Evolutionary conservation across 2,797 vertebrate species (phyloP), one percentile per base, ranked within the genome.

Genomic region (Sparidentex hasta): DNA sequence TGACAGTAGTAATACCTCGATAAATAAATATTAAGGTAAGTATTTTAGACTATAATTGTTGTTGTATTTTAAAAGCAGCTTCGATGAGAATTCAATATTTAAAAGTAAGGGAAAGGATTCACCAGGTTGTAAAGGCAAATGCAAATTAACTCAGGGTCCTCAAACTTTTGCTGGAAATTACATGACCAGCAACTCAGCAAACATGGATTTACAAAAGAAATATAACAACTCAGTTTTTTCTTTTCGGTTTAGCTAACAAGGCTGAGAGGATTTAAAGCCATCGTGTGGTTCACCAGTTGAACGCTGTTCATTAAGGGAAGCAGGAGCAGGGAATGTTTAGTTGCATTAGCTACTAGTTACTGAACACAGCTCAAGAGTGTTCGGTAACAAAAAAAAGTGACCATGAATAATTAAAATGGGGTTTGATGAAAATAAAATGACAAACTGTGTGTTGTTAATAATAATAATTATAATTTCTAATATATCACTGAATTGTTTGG

Each of bases 1-100:
- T 87, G 71, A 86, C 83, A 57, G 80, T 78, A 74, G 50, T 46
- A 51, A 75, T 59, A 21, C 38, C 20, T 68, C 27, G 56, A 8
- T 76, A 57, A 85, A 83, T 82, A 13, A 55, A 58, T 20, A 54
- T 33, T 21, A 50, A 69, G 73, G 8, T 13, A 29, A 51, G 16
- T 11, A 14, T 69, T 52, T 73, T 2, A 56, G 2, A 33, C 58
- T 74, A 2, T 55, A 12, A 56, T 52, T 70, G 27, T 27, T 1
- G 9, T 63, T 18, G 11, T 43, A 48, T 70, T 59, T 65, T 1
- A 5, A 61, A 75, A 72, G 12, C 11, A 47, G 4, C 20, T 18
- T 72, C 9, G 58, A 41, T 51, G 21, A 1, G 20, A 58, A 70
- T 65, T 25, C 11, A 59, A 47, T 18, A 47, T 29, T 59, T 9